A percentile compares a stretch with the other conserved stretches of the same genome.
These are phyloP conservation scores for Mercenaria mercenaria DNA, from an alignment of 1,140 invertebrate species.

Conservation along the genomic window DNA sequence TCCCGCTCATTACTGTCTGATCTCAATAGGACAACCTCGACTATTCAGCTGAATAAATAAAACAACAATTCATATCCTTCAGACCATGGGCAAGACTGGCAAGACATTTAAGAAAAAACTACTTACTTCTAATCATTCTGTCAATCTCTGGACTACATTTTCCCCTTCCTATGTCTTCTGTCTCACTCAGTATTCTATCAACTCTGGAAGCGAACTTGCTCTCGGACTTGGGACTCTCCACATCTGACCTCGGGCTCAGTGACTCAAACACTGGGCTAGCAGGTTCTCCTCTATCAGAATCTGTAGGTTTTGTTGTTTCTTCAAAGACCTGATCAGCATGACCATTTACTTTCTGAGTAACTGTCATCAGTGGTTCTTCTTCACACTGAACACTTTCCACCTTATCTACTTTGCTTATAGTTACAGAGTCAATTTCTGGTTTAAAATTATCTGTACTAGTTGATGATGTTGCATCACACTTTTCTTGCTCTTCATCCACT, in stretches of 20 bases:
- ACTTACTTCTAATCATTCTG: slow-evolving; percentile 63
- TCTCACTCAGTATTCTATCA: slow-evolving; percentile 42
- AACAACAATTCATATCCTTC: no score
- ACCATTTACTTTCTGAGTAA: background rate
- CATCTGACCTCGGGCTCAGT: background rate
- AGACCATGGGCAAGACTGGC: no score
- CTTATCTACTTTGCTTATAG: no score
- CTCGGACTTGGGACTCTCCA: background rate
- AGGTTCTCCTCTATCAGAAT: background rate
- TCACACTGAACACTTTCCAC: no score
- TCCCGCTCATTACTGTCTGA: no score
- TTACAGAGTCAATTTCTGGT: background rate
- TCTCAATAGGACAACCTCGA: no score
- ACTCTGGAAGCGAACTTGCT: slow-evolving; percentile 34
- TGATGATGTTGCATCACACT: background rate
- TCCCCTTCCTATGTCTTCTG: background rate
- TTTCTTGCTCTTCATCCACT: background rate
- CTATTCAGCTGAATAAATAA: no score
- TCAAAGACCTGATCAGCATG: background rate
- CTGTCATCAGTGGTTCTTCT: background rate
- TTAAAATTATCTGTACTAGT: background rate
- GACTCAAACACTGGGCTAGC: background rate
- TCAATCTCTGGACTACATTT: slow-evolving; percentile 55
- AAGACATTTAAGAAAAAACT: no score
- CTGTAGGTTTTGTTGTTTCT: background rate